Conservation (phyloP, 2,888 invertebrate genomes). For the Netelia fuscicornis region DNA sequence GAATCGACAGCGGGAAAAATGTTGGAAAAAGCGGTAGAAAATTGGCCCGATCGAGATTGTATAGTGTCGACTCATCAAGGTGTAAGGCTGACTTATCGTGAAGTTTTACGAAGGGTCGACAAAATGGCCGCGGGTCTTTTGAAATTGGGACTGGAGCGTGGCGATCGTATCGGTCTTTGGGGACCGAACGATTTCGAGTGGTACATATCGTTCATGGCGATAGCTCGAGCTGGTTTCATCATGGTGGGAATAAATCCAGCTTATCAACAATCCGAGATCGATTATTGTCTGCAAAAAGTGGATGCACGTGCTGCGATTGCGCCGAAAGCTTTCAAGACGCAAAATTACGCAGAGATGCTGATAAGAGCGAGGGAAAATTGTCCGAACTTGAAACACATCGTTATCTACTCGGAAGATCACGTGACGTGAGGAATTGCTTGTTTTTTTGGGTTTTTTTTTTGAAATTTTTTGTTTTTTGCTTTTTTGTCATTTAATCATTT, state of each 20-base stretch:
- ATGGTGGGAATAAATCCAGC: conserved; percentile 92
- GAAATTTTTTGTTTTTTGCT: conserved; percentile 1
- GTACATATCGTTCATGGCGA: conserved; percentile 90
- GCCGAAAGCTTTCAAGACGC: conserved; percentile 87
- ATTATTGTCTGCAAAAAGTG: conserved; percentile 90
- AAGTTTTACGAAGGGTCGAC: conserved; percentile 88
- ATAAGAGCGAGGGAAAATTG: conserved; percentile 84
- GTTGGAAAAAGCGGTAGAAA: conserved; percentile 85
- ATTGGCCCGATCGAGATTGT: conserved; percentile 87
- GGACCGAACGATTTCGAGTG: conserved; percentile 92
- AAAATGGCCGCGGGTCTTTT: conserved; percentile 90
- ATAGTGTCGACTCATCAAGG: conserved; percentile 87
- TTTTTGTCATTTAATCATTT: neutral
- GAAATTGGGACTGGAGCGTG: conserved; percentile 89
- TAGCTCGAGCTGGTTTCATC: conserved; percentile 90
- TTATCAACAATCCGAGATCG: conserved; percentile 89
- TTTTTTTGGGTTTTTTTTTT: conserved; percentile 12
- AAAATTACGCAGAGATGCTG: conserved; percentile 89
- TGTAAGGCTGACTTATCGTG: conserved; percentile 85
- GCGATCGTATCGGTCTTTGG: conserved; percentile 93
- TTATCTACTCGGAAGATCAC: conserved; percentile 77
- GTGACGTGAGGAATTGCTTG: conserved; percentile 73
- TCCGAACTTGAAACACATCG: conserved; percentile 86
- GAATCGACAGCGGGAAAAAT: conserved; percentile 87
- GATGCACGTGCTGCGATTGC: conserved; percentile 89